Evolutionary conservation across 1,140 invertebrate species (phyloP).

Genomic region (Drosophila melanica): DNA sequence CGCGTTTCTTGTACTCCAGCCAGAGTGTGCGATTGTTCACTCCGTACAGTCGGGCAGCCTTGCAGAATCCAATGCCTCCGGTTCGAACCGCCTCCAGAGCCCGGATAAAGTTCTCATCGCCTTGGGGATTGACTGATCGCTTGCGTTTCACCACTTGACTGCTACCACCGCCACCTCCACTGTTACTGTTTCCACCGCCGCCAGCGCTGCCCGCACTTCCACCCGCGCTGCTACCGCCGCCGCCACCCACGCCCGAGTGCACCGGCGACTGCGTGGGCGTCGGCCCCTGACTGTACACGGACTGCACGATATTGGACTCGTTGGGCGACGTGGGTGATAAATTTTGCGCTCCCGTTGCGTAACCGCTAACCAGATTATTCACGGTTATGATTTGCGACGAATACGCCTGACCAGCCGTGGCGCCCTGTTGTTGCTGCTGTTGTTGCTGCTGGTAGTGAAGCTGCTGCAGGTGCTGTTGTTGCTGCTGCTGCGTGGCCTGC

Average conservation of each 20-base stretch:
- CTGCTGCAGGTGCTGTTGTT: conserved; percentile 65
- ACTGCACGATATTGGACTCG: conserved; percentile 83
- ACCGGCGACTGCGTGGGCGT: conserved; percentile 82
- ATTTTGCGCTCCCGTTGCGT: conserved; percentile 80
- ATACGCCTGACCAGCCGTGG: conserved; percentile 69
- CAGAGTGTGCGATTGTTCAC: conserved; percentile 93
- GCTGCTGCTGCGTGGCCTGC: conserved; percentile 80
- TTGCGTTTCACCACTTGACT: conserved; percentile 86
- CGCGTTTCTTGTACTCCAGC: conserved; percentile 92
- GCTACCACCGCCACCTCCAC: conserved; percentile 70
- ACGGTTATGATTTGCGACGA: conserved; percentile 83
- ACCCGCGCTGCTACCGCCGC: conserved; percentile 34
- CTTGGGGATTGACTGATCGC: conserved; percentile 88
- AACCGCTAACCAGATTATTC: conserved; percentile 80
- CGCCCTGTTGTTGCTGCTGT: conserved; percentile 66
- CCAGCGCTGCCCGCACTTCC: conserved; percentile 45
- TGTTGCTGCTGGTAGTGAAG: conserved; percentile 67
- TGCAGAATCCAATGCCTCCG: conserved; percentile 93
- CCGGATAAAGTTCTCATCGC: conserved; percentile 91
- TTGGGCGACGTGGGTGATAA: conserved; percentile 83
- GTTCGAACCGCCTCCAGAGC: conserved; percentile 91
- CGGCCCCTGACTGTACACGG: conserved; percentile 83
- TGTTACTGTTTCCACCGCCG: conserved; percentile 44
- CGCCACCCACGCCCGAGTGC: conserved; percentile 59
- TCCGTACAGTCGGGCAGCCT: conserved; percentile 91